Percentiles rank a stretch among this genome's conserved stretches.
Evolutionary conservation across 2,888 invertebrate species (phyloP).

Genomic region (Drosophila bunnanda): DNA sequence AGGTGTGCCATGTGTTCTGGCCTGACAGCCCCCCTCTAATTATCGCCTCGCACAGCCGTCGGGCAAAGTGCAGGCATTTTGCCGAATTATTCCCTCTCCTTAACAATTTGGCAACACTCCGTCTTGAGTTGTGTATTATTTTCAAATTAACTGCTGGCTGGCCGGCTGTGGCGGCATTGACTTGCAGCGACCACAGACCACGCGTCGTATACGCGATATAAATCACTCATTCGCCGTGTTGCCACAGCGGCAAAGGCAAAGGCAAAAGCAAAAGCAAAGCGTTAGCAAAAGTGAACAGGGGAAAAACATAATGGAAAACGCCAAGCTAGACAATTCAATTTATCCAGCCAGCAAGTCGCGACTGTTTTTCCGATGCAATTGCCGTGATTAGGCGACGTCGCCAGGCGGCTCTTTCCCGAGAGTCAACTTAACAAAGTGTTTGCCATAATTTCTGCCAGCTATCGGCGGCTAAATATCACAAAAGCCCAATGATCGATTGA

Average conservation of each 20-base stretch:
- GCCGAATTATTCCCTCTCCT: constrained; percentile 68
- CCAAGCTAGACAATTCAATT: constrained; percentile 72
- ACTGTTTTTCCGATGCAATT: constrained; percentile 70
- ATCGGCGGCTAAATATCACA: constrained; percentile 70
- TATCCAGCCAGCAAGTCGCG: constrained; percentile 62
- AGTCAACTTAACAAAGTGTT: constrained; percentile 79
- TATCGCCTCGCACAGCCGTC: constrained; percentile 73
- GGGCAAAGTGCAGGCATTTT: constrained; percentile 51
- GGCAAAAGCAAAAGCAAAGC: neutral
- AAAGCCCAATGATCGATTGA: constrained; percentile 71
- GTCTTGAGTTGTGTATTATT: constrained; percentile 60
- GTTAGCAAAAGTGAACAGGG: constrained; percentile 32
- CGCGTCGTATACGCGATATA: constrained; percentile 78
- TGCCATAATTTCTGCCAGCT: constrained; percentile 75
- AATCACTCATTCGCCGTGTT: constrained; percentile 76
- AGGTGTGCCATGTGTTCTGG: constrained; percentile 71
- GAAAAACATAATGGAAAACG: constrained; percentile 53
- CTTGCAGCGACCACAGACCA: constrained; percentile 65
- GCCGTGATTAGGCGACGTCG: constrained; percentile 62
- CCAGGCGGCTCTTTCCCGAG: constrained; percentile 29
- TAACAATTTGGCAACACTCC: constrained; percentile 61
- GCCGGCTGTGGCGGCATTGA: constrained; percentile 22
- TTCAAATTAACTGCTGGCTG: constrained; percentile 70
- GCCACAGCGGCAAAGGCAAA: constrained; percentile 14
- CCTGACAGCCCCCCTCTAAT: constrained; percentile 74